Evolutionary conservation across 2,113 vertebrate species (phyloP), one percentile per base, ranked within the genome.

Genomic region (Macaca mulatta): DNA sequence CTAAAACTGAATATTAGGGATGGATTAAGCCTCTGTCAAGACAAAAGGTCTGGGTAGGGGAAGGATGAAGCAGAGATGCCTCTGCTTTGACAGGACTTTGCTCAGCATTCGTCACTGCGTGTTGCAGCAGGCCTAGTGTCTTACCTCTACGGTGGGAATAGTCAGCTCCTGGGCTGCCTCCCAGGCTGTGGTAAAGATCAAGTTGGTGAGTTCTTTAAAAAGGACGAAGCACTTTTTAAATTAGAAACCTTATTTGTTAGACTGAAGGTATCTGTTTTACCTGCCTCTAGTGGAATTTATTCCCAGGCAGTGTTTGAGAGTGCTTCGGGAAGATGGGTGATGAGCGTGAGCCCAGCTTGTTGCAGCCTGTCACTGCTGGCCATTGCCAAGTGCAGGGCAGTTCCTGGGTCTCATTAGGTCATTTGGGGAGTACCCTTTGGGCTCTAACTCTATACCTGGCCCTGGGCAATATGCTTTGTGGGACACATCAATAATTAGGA

Each of bases 191-290:
- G 78, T 96, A 86, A 93, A 96, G 78, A 92, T 77, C 86, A 79
- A 94, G 45, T 48, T 43, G 80, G 74, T 43, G 86, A 83, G 38
- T 81, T 93, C 50, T 95, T 93, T 89, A n/a, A 79, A 97, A 95
- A 97, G 69, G 32, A 89, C 38, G 57, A 83, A 91, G 32, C 43
- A 30, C 52, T 95, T 97, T 95, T 97, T 45, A 91, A 86, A 90
- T 94, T 84, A 92, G 70, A 85, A 82, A 78, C 72, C 72, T 78
- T 77, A 50, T 74, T 93, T 96, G 94, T 96, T 67, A 93, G 61
- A 74, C 72, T 20, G 25, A 90, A 96, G 50, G 8, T 52, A 70
- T 97, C 72, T 95, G 18, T 94, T 80, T 3, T 85, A 48, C 88
- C 59, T 67, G 67, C 40, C 72, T 87, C 38, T 93, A 59, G 50